phyloP scores from a whole-genome alignment of 2,888 invertebrate genomes.

The Dilophus febrilis region DNA sequence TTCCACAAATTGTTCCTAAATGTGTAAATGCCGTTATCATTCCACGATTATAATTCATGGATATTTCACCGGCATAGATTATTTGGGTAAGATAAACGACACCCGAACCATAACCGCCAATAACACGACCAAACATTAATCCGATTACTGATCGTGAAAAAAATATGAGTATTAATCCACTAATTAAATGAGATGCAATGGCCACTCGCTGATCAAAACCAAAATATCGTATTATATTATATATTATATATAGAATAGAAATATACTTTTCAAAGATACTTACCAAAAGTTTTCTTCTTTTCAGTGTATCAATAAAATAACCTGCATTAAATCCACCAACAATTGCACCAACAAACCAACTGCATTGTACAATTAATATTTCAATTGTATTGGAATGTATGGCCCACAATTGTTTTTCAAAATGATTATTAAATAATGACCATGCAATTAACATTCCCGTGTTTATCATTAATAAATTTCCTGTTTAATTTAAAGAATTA shows the following conservation, averaged over 20 bases:
- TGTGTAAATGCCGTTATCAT: not conserved
- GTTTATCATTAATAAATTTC: not conserved
- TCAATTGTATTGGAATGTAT: not conserved
- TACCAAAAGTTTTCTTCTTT: constrained; percentile 1
- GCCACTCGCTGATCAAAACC: not conserved
- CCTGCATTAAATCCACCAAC: constrained; percentile 2
- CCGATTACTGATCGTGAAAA: not conserved
- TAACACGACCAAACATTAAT: not conserved
- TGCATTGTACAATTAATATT: not conserved
- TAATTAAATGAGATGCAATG: not conserved
- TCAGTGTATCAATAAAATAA: constrained; percentile 1
- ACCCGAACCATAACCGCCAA: not conserved
- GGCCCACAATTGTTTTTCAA: not conserved
- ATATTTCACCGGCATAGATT: not conserved
- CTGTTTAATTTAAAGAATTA: not conserved
- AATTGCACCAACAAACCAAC: constrained; percentile 1
- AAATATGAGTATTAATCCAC: constrained; percentile 1
- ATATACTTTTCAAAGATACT: too few species aligned
- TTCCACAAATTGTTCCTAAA: not conserved
- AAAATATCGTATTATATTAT: not conserved
- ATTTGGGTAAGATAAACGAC: not conserved
- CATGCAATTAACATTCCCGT: not conserved
- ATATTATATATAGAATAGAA: too few species aligned
- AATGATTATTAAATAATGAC: not conserved
- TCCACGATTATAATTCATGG: constrained; percentile 1